Percentiles rank a stretch among this genome's conserved stretches.
Conservation (phyloP, 2,888 invertebrate species). For the Barypeithes pellucidus region DNA sequence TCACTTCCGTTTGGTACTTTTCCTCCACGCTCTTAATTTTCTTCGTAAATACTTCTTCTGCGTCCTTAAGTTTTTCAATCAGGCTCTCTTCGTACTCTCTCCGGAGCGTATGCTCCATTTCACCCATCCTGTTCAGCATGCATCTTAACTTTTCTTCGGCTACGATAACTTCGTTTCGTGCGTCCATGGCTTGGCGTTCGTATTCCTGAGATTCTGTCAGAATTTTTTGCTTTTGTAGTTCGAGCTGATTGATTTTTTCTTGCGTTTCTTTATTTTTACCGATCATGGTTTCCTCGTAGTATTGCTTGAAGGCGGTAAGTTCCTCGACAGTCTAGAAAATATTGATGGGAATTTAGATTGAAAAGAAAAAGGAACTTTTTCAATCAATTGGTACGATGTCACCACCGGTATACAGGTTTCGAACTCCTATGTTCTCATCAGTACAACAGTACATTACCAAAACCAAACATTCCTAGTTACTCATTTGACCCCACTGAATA, state of each 20-base stretch:
- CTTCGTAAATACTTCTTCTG: conserved; percentile 60
- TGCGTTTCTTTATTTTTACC: conserved; percentile 64
- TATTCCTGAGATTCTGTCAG: conserved; percentile 48
- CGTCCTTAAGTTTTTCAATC: conserved; percentile 58
- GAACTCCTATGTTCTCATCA: too few relatives aligned
- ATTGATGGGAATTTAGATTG: too few relatives aligned
- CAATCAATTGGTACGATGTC: too few relatives aligned
- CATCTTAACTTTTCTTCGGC: conserved; percentile 58
- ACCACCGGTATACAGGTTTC: too few relatives aligned
- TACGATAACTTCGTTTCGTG: conserved; percentile 59
- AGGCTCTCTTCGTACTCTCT: conserved; percentile 57
- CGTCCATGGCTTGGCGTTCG: conserved; percentile 54
- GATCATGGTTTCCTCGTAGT: conserved; percentile 60
- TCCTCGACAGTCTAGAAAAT: conserved; percentile 55
- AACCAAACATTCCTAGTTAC: too few relatives aligned
- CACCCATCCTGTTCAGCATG: conserved; percentile 56
- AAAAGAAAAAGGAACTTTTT: too few relatives aligned
- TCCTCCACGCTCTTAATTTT: conserved; percentile 60
- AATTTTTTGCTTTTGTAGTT: conserved; percentile 62
- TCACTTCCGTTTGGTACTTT: conserved; percentile 60
- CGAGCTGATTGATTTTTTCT: conserved; percentile 64
- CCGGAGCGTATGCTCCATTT: conserved; percentile 55
- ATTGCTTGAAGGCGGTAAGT: conserved; percentile 55
- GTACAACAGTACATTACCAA: too few relatives aligned
- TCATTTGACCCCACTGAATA: too few relatives aligned